These are phyloP conservation scores for Teleogryllus occipitalis DNA, from an alignment of 1,140 invertebrate species.

Conservation along the genomic window DNA sequence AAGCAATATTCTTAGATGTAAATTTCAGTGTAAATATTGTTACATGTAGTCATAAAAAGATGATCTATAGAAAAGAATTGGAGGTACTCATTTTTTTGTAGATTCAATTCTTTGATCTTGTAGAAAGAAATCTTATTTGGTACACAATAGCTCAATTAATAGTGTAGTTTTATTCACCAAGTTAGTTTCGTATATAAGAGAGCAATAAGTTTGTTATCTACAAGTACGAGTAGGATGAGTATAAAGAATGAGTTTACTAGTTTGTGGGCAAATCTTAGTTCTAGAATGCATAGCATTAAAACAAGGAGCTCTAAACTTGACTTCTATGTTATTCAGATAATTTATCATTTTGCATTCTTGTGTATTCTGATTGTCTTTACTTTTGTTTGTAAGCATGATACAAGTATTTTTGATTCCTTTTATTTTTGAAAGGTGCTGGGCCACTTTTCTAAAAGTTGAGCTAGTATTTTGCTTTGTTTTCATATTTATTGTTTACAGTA, in stretches of 20 bases:
- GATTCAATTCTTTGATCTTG: background rate
- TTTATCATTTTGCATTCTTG: background rate
- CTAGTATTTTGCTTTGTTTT: background rate
- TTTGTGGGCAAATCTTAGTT: background rate
- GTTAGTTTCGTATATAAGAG: background rate
- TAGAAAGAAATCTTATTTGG: background rate
- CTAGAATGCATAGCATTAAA: background rate
- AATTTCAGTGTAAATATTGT: background rate
- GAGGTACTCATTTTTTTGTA: background rate
- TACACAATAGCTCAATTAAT: background rate
- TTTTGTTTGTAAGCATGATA: background rate
- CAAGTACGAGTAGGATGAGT: background rate
- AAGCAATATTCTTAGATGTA: constrained; percentile 1
- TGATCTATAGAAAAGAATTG: background rate
- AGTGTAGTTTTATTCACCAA: background rate
- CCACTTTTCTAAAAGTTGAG: background rate
- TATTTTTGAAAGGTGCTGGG: background rate
- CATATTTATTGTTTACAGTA: background rate
- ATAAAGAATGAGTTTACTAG: background rate
- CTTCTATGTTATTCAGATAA: background rate
- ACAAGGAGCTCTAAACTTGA: background rate
- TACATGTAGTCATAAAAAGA: background rate
- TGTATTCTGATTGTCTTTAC: background rate
- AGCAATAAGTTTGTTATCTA: background rate
- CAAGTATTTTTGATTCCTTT: background rate